Conservation (phyloP, 2,888 invertebrate species). For the Leuctra nigra region DNA sequence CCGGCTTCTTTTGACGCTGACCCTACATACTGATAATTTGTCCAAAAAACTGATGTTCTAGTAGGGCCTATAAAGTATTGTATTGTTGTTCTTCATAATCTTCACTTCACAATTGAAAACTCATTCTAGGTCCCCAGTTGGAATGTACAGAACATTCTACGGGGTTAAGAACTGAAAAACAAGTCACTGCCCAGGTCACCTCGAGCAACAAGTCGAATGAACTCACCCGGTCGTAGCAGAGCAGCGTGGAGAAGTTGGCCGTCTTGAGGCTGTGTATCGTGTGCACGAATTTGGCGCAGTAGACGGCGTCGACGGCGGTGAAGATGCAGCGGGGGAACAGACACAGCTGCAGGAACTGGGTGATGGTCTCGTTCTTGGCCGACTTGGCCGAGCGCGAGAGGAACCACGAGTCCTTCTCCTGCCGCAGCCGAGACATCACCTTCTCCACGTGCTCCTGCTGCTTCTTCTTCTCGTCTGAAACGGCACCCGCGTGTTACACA, state of each 20-base stretch:
- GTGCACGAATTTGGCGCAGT: constrained; percentile 95
- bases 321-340: constrained; percentile 95
- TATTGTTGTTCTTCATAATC: no score
- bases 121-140: no score
- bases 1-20: no score
- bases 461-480: constrained; percentile 78
- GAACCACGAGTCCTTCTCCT: constrained; percentile 81
- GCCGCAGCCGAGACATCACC: constrained; percentile 56
- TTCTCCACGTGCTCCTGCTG: constrained; percentile 92
- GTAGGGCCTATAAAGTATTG: no score
- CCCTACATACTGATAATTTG: no score
- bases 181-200: no score
- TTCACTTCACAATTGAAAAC: no score
- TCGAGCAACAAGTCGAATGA: no score
- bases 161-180: no score
- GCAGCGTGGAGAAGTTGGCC: constrained; percentile 93
- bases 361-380: constrained; percentile 94
- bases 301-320: constrained; percentile 92
- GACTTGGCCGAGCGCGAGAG: constrained; percentile 75
- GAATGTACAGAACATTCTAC: no score
- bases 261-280: constrained; percentile 92
- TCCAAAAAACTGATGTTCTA: no score
- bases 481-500: no score
- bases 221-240: constrained; percentile 93
- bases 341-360: constrained; percentile 92